These are phyloP conservation scores for Sialis lutaria DNA, from an alignment of 2,888 invertebrate species.

Conservation along the genomic window DNA sequence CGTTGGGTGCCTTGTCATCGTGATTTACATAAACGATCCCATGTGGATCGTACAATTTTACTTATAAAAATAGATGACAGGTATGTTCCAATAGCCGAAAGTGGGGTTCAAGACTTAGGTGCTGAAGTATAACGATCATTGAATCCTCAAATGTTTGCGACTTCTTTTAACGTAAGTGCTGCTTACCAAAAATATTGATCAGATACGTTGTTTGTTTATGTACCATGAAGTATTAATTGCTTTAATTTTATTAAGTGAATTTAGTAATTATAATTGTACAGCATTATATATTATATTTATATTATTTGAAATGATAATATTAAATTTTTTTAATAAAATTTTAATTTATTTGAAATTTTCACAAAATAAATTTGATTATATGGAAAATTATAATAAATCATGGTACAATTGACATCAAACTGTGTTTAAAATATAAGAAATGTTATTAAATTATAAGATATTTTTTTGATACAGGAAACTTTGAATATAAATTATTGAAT, in stretches of 20 bases:
- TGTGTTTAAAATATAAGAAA: too few species aligned
- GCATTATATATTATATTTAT: not conserved
- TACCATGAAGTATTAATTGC: not conserved
- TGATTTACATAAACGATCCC: conserved; percentile 71
- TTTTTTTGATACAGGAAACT: too few species aligned
- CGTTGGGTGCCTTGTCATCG: conserved; percentile 88
- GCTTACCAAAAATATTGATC: too few species aligned
- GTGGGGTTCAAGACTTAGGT: conserved; percentile 64
- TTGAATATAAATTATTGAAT: too few species aligned
- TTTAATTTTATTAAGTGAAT: not conserved
- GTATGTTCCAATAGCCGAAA: conserved; percentile 85
- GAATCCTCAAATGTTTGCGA: not conserved
- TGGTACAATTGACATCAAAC: too few species aligned
- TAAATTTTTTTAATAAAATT: too few species aligned
- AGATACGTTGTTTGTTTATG: too few species aligned
- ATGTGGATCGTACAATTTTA: conserved; percentile 80
- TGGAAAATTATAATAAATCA: too few species aligned
- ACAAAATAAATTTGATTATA: not conserved
- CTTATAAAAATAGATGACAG: conserved; percentile 85
- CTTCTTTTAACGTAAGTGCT: too few species aligned
- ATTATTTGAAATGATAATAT: not conserved
- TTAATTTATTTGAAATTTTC: too few species aligned
- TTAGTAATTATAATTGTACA: not conserved
- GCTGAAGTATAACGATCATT: conserved; percentile 34
- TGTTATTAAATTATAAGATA: too few species aligned